Conservation (phyloP, 2,797 vertebrate species). For the Mus caroli region DNA sequence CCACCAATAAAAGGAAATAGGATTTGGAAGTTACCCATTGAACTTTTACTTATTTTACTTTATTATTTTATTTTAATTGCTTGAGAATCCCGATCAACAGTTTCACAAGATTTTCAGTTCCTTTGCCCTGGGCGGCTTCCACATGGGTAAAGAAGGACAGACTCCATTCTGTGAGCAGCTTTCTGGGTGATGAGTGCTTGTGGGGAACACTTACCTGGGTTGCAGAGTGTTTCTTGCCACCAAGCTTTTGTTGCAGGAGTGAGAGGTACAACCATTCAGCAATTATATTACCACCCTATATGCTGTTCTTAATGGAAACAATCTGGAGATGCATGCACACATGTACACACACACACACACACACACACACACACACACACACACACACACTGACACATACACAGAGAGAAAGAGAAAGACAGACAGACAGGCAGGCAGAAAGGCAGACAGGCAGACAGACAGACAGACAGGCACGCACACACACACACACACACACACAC, state of each 20-base stretch:
- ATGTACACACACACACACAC: background rate
- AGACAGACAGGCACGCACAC: too few relatives aligned
- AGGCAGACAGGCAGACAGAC: too few relatives aligned
- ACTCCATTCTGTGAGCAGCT: constrained; percentile 45
- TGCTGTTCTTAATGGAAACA: constrained; percentile 63
- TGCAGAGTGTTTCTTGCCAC: constrained; percentile 47
- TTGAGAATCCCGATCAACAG: constrained; percentile 30
- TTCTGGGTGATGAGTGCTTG: constrained; percentile 64
- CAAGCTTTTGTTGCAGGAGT: constrained; percentile 63
- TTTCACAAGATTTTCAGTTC: constrained; percentile 24
- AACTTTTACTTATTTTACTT: constrained; percentile 8
- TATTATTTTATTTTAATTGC: constrained; percentile 31
- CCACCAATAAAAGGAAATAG: constrained; percentile 21
- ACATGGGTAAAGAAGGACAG: constrained; percentile 46
- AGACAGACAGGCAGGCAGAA: background rate
- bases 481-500: too few relatives aligned
- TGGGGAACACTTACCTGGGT: constrained; percentile 64
- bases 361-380: background rate
- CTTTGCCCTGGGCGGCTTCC: background rate
- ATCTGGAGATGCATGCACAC: background rate
- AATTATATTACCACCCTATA: constrained; percentile 70
- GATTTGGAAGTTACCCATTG: constrained; percentile 37
- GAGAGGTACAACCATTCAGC: constrained; percentile 52
- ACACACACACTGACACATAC: too few relatives aligned
- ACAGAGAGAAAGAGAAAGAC: too few relatives aligned